Base-by-base conservation (phyloP, 2,888 invertebrate genomes). In the Ichneumoninae sp. region DNA sequence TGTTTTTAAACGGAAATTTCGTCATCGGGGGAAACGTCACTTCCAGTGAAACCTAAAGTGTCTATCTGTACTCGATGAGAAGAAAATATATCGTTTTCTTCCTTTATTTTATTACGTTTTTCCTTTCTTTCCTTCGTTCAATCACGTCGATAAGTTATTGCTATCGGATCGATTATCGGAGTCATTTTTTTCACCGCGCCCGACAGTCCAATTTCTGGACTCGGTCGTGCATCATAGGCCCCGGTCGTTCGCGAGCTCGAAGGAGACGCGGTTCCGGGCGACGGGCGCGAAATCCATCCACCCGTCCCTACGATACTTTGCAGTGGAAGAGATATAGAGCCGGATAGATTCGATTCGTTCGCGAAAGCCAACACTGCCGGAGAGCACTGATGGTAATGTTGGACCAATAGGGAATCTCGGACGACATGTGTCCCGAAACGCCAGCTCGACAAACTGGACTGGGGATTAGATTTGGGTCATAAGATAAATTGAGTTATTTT, bases 201-300 rank as follows among this genome's bases (percentile, higher is more conserved):
- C 84, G 84, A 80, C 85, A 85, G 82, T 85, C 75, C 85, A 85
- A 85, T 85, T 79, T 82, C 85, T 68, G 82, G 71, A 85, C 71
- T 71, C 85, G 82, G 30, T 85, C 82, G 85, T 82, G 85, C 79
- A 82, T 85, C 82, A 73, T 76, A 30, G 54, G 44, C 52, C 36
- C 47, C n/a, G 33, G 66, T 52, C 52, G 33, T 54, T n/a, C 57
- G 47, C 57, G 33, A 68, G 57, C 8, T 60, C 66, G 57, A 44
- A 65, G 22, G 26, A 44, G 47, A 33, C 63, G 19, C n/a, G 26
- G 33, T 22, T 50, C 66, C 57, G 66, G 63, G 26, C 79, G 65
- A 70, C 65, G 70, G 70, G 70, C 70, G 79, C 47, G 74, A 83
- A 70, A 75, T 75, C 60, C 74, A 79, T 74, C 70, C 68, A 19